Conservation (phyloP, 2,113 vertebrate species). For the Zootoca vivipara region DNA sequence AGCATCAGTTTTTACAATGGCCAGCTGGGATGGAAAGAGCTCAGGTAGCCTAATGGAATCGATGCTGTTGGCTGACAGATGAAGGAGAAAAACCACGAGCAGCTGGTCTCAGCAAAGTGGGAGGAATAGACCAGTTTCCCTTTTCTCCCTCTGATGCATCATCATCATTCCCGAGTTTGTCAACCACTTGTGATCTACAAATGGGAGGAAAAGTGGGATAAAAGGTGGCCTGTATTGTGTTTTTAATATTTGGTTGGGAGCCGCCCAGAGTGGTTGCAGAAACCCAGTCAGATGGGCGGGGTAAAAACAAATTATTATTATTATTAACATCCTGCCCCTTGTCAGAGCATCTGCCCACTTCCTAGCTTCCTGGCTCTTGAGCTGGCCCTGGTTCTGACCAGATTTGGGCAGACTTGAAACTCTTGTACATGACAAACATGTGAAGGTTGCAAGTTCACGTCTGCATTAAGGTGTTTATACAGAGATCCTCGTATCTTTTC, state of each 20-base stretch:
- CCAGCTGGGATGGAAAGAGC: neutral
- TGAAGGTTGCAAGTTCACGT: neutral
- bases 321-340: too few species aligned
- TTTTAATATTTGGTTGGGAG: too few species aligned
- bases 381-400: neutral
- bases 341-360: neutral
- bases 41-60: neutral
- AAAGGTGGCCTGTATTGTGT: too few species aligned
- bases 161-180: neutral
- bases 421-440: neutral
- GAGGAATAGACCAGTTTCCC: neutral
- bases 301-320: too few species aligned
- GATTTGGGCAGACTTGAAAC: neutral
- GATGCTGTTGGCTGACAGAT: neutral
- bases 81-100: neutral
- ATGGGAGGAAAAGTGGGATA: neutral
- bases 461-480: conserved; percentile 1
- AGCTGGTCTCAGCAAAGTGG: neutral
- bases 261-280: too few species aligned
- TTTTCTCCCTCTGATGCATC: neutral
- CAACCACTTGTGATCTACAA: neutral
- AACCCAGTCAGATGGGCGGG: too few species aligned
- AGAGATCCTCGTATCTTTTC: neutral
- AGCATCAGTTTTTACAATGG: neutral
- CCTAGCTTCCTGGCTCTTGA: neutral